Percentiles rank a stretch among this genome's conserved stretches.
These are phyloP conservation scores for Cyprinodon diabolis DNA, from an alignment of 2,797 vertebrate genomes.

Conservation along the genomic window DNA sequence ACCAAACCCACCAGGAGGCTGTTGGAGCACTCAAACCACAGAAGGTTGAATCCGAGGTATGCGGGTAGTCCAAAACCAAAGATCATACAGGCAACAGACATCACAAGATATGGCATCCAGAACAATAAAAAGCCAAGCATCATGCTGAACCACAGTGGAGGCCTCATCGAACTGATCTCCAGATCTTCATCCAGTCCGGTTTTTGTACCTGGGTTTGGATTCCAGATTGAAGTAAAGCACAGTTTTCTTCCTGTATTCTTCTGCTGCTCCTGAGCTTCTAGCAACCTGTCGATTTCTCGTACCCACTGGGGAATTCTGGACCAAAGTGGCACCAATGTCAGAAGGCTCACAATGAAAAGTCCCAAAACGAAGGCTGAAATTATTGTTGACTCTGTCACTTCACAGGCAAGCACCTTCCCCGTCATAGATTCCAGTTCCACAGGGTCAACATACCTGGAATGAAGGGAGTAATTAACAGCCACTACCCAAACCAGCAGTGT, in stretches of 20 bases:
- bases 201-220: neutral
- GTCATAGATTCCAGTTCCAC: constrained; percentile 2
- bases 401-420: constrained; percentile 50
- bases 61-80: constrained; percentile 61
- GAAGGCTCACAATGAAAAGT: constrained; percentile 24
- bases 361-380: constrained; percentile 32
- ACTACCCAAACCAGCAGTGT: constrained; percentile 63
- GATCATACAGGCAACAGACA: constrained; percentile 42
- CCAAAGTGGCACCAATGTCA: constrained; percentile 55
- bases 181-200: neutral
- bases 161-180: neutral
- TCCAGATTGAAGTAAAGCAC: neutral
- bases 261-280: constrained; percentile 6
- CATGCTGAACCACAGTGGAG: constrained; percentile 65
- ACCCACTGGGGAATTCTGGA: constrained; percentile 54
- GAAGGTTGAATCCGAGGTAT: constrained; percentile 71
- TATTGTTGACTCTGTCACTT: constrained; percentile 47
- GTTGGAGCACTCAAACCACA: constrained; percentile 78
- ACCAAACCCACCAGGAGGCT: constrained; percentile 64
- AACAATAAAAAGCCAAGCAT: constrained; percentile 60
- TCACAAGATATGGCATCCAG: constrained; percentile 73
- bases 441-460: constrained; percentile 7
- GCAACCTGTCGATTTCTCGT: constrained; percentile 45
- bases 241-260: constrained; percentile 43
- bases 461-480: constrained; percentile 41